Base-by-base conservation (phyloP, 2,888 invertebrate genomes). In the Leucophenga maculata region DNA sequence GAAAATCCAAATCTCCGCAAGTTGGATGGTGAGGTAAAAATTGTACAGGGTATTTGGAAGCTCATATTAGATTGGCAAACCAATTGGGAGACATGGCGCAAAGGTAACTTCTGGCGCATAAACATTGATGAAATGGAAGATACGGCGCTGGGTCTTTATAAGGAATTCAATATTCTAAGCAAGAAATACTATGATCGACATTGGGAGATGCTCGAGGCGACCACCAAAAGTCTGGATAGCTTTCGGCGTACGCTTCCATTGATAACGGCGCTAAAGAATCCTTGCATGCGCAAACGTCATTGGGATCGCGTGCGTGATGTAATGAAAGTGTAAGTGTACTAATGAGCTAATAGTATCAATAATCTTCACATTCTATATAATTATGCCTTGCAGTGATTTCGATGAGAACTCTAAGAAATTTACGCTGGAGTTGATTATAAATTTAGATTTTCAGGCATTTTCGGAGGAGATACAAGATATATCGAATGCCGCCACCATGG, bases 401-500 rank as follows among this genome's bases (percentile, higher is more conserved):
- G 95, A 97, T 85, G 93, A 95, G 85, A 91, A 91, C 67, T 93
- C 95, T 0, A 91, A 92, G 66, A 92, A 92, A 64, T 97, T 97
- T 83, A 97, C 95, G 68, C 88, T 97, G 74, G 95, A 94, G 74
- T 89, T 92, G 32, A 94, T 97, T 71, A 93, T 95, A 80, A 91
- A 92, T 26, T 91, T 95, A 89, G 93, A 94, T 79, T 93, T 97
- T 90, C 95, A 96, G 90, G 92, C 93, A 65, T 94, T 91, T 85
- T 93, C 94, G 8, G 95, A 96, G 8, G 93, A 94, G 72, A 96
- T 97, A 77, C 91, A 92, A 76, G 96, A 96, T 80, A 94, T 96
- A 77, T 96, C 96, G 0, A 94, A 93, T 77, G 93, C 95, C 3
- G 96, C 97, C 13, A 94, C 95, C 1, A 96, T 96, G 93, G 97